Conservation (phyloP, 2,797 vertebrate genomes). For the Trachurus trachurus region DNA sequence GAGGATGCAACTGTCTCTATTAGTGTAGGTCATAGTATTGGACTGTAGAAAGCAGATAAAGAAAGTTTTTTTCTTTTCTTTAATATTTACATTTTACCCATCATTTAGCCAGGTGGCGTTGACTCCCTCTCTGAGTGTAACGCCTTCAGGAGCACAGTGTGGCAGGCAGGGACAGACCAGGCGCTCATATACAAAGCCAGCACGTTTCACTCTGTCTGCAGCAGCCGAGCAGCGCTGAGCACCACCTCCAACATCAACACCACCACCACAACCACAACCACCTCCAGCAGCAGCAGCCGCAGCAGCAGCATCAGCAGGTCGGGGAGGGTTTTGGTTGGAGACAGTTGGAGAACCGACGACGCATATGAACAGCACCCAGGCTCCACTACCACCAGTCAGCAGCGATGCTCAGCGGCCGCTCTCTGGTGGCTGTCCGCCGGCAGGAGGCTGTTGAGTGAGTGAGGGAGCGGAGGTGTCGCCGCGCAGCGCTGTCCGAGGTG, state of each 20-base stretch:
- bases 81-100: not conserved
- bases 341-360: slow-evolving; percentile 41
- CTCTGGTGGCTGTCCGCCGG: not conserved
- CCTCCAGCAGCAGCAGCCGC: slow-evolving; percentile 5
- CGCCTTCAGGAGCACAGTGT: slow-evolving; percentile 32
- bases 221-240: slow-evolving; percentile 58
- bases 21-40: not conserved
- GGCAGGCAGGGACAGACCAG: slow-evolving; percentile 33
- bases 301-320: slow-evolving; percentile 21
- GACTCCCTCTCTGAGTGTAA: slow-evolving; percentile 11
- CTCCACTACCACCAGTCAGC: not conserved
- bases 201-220: slow-evolving; percentile 71
- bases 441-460: slow-evolving; percentile 36
- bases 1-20: not conserved
- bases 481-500: slow-evolving; percentile 62
- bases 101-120: not conserved
- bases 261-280: not conserved
- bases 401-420: slow-evolving; percentile 19
- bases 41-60: not conserved
- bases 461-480: slow-evolving; percentile 43
- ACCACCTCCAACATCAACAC: slow-evolving; percentile 13
- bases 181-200: slow-evolving; percentile 59
- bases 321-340: slow-evolving; percentile 48
- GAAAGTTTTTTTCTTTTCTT: not conserved
- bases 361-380: slow-evolving; percentile 28